Evolutionary conservation across 1,140 invertebrate species (phyloP), one percentile per base, ranked within the genome.

Genomic region (Cataglyphis hispanica): DNA sequence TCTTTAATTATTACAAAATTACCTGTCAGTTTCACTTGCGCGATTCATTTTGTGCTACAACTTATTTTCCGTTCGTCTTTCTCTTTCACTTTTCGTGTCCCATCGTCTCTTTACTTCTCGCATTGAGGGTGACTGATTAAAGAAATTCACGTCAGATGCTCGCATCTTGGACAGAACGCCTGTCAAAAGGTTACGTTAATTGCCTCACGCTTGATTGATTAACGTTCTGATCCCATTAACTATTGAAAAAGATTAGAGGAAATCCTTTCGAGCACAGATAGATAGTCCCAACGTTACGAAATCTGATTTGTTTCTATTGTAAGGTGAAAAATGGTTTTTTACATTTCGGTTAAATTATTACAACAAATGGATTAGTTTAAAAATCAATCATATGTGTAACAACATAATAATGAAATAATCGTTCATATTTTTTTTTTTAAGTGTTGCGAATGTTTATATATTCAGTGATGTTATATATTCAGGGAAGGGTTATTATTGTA

Each of bases 61-160:
- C 88, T 89, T 89, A 89, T 89, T 89, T 88, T 84, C 70, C 69
- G 56, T 83, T 74, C 58, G 64, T 50, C 78, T 69, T 46, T 72
- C 58, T 77, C 69, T 63, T 34, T 61, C 40, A 22, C 43, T 81
- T 60, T 61, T 56, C 72, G 53, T 67, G 83, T 78, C 69, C 80
- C 81, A 60, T 81, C 64, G 67, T 74, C 67, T 85, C 72, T 67
- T 84, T 81, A 50, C 76, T 86, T 61, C 13, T 84, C 50, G 64
- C 85, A 88, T 74, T 34, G 84, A 76, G 87, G 87, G 87, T 93
- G 92, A 93, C 92, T 93, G 92, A 93, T 93, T 93, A 92, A 93
- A 93, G 90, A 93, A 92, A 92, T 92, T 89, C 88, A 89, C 87
- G 91, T 93, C 87, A 87, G 90, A 89, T 89, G 87, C 85, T 89